Evolutionary conservation across 2,888 invertebrate species (phyloP), one percentile per base, ranked within the genome.

Genomic region (Andrena bicolor): DNA sequence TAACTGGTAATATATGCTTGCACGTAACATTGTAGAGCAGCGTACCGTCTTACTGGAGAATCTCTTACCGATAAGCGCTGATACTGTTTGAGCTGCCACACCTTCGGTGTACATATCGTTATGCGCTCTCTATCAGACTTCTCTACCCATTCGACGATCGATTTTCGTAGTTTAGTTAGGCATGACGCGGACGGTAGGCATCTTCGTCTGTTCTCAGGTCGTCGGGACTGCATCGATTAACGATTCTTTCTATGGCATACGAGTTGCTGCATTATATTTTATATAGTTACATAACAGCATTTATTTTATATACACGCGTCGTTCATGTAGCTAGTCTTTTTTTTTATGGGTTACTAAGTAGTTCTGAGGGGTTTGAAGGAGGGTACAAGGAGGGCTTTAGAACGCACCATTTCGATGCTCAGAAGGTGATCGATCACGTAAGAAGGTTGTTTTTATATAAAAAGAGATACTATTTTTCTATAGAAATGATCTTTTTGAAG

Each of bases 1-100:
- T 99, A 94, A 99, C 99, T 96, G 99, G 99, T 99, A 97, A 94
- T 92, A 92, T 90, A 92, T 91, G 90, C 91, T 93, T 93, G 90
- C 92, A 89, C 92, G 91, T 92, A 92, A 92, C 85, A 92, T 90
- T 91, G 87, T 91, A 92, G 91, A 88, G 90, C 92, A 89, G 90
- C 89, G 90, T 89, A 91, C 92, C 93, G 91, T 90, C 90, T 91
- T 92, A 91, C 91, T 89, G 90, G 91, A 91, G 81, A 90, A 92
- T 92, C 91, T 90, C 92, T 90, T 87, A 87, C 89, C 91, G 89
- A 90, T 86, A 84, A 87, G 69, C 58, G 85, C 81, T 85, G 76
- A 81, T 86, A 88, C 60, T 83, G 80, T 86, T 41, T 83, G 73
- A 70, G 83, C 76, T 81, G 69, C 83, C 81, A 85, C 71, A 83